phyloP scores from a whole-genome alignment of 2,888 invertebrate genomes.

The Parnassius mnemosyne region DNA sequence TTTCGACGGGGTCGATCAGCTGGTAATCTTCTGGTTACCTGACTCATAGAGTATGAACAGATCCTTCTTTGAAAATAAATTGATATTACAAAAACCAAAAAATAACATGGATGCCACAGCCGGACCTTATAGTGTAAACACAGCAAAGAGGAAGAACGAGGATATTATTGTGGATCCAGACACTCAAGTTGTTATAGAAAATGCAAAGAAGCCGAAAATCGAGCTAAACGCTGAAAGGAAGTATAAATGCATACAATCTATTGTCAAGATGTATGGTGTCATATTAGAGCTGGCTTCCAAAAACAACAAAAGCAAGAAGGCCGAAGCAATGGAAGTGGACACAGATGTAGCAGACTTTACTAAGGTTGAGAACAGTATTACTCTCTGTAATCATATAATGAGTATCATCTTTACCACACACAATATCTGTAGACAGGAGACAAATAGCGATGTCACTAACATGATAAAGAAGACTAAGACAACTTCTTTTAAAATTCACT shows the following conservation, averaged over 20 bases:
- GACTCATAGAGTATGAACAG: no score
- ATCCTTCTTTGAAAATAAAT: no score
- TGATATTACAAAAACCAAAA: no score
- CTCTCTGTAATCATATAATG: neutral
- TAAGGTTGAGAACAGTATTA: neutral
- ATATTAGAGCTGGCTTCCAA: neutral
- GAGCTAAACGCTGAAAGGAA: neutral
- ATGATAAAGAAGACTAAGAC: neutral
- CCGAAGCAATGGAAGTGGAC: no score
- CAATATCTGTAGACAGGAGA: neutral
- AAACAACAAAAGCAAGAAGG: no score
- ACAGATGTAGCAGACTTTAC: neutral
- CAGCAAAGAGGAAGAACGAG: no score
- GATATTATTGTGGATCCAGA: no score
- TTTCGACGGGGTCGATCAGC: no score
- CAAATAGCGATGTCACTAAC: neutral
- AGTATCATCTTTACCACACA: neutral
- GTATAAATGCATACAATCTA: neutral
- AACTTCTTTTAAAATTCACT: neutral
- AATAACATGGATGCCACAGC: no score
- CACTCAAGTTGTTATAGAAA: no score
- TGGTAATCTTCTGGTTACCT: no score
- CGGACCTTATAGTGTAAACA: no score
- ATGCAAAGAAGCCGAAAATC: neutral
- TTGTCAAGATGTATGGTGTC: neutral